These are phyloP conservation scores for Artemia sp. DNA, from an alignment of 2,888 invertebrate species.

Conservation along the genomic window DNA sequence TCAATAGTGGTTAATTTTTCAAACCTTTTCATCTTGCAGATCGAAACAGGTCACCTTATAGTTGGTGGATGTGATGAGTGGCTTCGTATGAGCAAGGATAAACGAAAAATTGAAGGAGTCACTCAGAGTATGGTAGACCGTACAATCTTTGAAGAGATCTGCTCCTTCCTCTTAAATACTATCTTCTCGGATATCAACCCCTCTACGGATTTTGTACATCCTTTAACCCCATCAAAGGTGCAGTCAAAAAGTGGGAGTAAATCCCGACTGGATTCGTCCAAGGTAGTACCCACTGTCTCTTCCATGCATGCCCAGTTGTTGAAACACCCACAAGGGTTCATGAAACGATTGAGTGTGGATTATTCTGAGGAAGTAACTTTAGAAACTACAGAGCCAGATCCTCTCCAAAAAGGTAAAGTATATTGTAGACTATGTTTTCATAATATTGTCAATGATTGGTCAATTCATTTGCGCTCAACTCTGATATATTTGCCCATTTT, in stretches of 20 bases:
- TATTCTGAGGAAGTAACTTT: too few relatives aligned
- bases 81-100: conserved; percentile 48
- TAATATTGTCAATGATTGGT: too few relatives aligned
- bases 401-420: too few relatives aligned
- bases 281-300: not conserved
- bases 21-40: conserved; percentile 38
- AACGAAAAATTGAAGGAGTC: conserved; percentile 51
- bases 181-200: conserved; percentile 14
- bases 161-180: conserved; percentile 23
- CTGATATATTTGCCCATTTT: too few relatives aligned
- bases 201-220: not conserved
- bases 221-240: not conserved
- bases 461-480: too few relatives aligned
- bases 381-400: too few relatives aligned
- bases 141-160: conserved; percentile 43
- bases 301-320: not conserved
- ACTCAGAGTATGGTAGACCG: conserved; percentile 63
- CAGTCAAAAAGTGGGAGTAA: not conserved
- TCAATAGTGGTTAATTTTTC: too few relatives aligned
- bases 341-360: too few relatives aligned
- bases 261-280: not conserved
- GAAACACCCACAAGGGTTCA: too few relatives aligned
- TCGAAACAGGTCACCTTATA: conserved; percentile 54
- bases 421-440: too few relatives aligned
- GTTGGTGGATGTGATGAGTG: conserved; percentile 63